Evolutionary conservation across 1,140 invertebrate species (phyloP), one percentile per base, ranked within the genome.

Genomic region (Eufriesea mexicana): DNA sequence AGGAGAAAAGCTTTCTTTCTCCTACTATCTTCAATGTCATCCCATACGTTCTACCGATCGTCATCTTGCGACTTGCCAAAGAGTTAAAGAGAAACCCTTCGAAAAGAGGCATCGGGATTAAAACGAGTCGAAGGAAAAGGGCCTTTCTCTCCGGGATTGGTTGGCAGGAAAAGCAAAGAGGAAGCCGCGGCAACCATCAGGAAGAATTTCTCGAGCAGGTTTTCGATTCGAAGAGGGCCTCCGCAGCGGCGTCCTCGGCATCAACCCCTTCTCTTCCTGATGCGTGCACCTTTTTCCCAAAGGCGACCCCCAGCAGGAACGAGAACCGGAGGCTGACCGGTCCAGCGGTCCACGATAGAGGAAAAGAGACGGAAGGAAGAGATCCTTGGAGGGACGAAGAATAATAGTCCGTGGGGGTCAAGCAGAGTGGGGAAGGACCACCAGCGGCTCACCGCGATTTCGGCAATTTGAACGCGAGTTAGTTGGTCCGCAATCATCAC

Each of bases 401-500:
- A 88, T 86, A 86, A 89, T 51, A 70, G 79, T 79, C 83, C 74
- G 54, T 85, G 75, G 78, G 84, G 84, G 84, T 78, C 80, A 75
- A 79, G n/a, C 62, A 25, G 74, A 82, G 84, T 84, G 85, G 87
- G 87, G 87, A 72, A 68, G n/a, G 83, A 87, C 84, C 88, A 87
- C 86, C 85, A 89, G 87, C 86, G 68, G 80, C 84, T 83, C 66
- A 57, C 59, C 57, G 79, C 71, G 76, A 85, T 87, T 84, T 89
- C 72, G 72, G 35, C 64, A 75, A 86, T 84, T 89, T 83, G 28
- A 62, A 64, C 64, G 75, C 64, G 71, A 66, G 85, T 91, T 90
- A 91, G 90, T 91, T 85, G 87, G 83, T 66, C 81, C 51, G 85
- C 86, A 81, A 90, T 91, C 90, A 86, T 91, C 90, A 91, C 79